phyloP scores from a whole-genome alignment of 2,797 vertebrate species.

The Thalassophryne amazonica region DNA sequence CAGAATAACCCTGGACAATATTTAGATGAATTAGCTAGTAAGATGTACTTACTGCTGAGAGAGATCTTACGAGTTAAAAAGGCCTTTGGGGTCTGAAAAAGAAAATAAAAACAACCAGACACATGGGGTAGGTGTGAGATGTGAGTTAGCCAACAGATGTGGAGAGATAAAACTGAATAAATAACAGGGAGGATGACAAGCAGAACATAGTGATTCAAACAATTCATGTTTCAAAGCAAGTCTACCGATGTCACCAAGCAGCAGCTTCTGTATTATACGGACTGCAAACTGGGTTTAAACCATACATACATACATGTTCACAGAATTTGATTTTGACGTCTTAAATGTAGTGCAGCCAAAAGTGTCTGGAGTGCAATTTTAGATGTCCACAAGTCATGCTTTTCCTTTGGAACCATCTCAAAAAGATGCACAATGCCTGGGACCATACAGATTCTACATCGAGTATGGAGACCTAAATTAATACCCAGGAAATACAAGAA shows the following conservation, averaged over 20 bases:
- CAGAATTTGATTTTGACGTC: too few species aligned
- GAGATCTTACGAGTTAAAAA: conserved; percentile 90
- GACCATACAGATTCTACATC: too few species aligned
- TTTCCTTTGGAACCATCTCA: too few species aligned
- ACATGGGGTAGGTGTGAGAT: conserved; percentile 60
- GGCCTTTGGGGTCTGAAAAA: conserved; percentile 84
- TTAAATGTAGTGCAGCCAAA: too few species aligned
- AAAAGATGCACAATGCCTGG: too few species aligned
- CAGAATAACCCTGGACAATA: neutral
- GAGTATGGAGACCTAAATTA: too few species aligned
- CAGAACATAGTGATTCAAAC: conserved; percentile 50
- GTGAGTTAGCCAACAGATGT: conserved; percentile 38
- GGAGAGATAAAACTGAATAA: conserved; percentile 30
- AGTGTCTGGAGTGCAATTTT: too few species aligned
- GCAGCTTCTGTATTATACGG: too few species aligned
- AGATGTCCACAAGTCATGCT: too few species aligned
- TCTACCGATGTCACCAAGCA: neutral
- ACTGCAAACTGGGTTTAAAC: too few species aligned
- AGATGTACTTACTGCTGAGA: conserved; percentile 83
- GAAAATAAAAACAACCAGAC: conserved; percentile 56
- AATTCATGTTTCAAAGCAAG: conserved; percentile 30
- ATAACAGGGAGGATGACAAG: conserved; percentile 33
- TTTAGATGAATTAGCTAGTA: neutral
- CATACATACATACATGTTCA: too few species aligned
- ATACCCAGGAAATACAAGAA: too few species aligned